Evolutionary conservation across 1,140 invertebrate genomes (phyloP).

Genomic region (Lepidurus arcticus): DNA sequence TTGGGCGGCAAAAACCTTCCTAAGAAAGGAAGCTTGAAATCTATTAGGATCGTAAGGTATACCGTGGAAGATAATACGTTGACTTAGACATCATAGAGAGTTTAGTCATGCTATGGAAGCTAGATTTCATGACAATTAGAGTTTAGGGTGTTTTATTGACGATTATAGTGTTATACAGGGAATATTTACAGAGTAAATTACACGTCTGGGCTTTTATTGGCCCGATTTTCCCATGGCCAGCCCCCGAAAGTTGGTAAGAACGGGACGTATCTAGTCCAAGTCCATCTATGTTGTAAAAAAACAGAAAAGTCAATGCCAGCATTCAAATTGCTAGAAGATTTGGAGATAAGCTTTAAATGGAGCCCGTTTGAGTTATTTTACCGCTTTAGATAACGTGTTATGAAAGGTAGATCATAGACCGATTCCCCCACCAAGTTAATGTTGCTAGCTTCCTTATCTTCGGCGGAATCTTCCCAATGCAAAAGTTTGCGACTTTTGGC

Average conservation of each 20-base stretch:
- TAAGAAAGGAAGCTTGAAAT: too few relatives aligned
- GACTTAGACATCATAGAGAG: too few relatives aligned
- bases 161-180: too few relatives aligned
- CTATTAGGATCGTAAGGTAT: too few relatives aligned
- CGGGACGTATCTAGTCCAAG: neutral
- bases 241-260: neutral
- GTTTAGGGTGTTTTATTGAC: too few relatives aligned
- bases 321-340: neutral
- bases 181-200: too few relatives aligned
- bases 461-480: neutral
- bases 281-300: neutral
- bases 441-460: neutral
- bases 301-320: neutral
- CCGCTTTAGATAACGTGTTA: neutral
- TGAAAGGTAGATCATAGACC: neutral
- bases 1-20: too few relatives aligned
- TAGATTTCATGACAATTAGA: too few relatives aligned
- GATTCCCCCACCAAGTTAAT: neutral
- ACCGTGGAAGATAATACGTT: too few relatives aligned
- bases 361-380: slow-evolving; percentile 3
- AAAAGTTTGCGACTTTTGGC: slow-evolving; percentile 35
- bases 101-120: too few relatives aligned
- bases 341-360: neutral
- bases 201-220: too few relatives aligned
- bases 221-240: too few relatives aligned